These are phyloP conservation scores for Syrmaticus mikado DNA, from an alignment of 2,113 vertebrate species.

Conservation along the genomic window DNA sequence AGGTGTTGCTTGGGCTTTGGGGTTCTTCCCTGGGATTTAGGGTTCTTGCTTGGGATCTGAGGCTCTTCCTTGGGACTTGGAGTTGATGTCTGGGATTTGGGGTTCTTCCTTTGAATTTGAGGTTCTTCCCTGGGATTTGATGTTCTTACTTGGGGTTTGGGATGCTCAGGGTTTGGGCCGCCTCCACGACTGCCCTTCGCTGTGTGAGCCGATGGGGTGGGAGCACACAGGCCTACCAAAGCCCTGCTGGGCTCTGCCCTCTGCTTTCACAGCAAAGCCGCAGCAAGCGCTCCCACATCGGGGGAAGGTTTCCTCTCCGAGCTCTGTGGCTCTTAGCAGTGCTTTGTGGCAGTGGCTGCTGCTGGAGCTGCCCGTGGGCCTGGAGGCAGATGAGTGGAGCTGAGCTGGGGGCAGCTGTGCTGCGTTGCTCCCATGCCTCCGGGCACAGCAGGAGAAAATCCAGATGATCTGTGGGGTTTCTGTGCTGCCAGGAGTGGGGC, in stretches of 20 bases:
- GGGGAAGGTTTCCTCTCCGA: background rate
- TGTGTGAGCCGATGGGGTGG: accelerated
- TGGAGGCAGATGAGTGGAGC: background rate
- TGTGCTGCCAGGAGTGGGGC: background rate
- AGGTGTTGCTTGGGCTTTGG: too few relatives aligned
- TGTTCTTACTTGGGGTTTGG: too few relatives aligned
- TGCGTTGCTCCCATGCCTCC: too few relatives aligned
- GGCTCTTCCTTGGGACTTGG: too few relatives aligned
- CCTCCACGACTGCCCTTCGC: accelerated
- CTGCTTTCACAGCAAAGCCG: background rate
- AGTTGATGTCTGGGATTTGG: too few relatives aligned
- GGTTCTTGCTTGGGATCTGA: background rate
- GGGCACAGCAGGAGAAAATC: too few relatives aligned
- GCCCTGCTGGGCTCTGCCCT: background rate
- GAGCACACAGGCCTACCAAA: accelerated
- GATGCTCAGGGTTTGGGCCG: background rate
- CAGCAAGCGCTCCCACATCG: background rate
- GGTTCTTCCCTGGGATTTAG: too few relatives aligned
- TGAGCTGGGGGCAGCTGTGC: too few relatives aligned
- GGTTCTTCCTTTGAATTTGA: too few relatives aligned
- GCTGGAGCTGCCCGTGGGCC: background rate
- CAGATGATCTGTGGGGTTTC: too few relatives aligned
- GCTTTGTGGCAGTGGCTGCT: background rate
- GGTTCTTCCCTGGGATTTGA: too few relatives aligned
- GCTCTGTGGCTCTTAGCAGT: background rate